These are phyloP conservation scores for Idaea straminata DNA, from an alignment of 2,888 invertebrate genomes.

Conservation along the genomic window DNA sequence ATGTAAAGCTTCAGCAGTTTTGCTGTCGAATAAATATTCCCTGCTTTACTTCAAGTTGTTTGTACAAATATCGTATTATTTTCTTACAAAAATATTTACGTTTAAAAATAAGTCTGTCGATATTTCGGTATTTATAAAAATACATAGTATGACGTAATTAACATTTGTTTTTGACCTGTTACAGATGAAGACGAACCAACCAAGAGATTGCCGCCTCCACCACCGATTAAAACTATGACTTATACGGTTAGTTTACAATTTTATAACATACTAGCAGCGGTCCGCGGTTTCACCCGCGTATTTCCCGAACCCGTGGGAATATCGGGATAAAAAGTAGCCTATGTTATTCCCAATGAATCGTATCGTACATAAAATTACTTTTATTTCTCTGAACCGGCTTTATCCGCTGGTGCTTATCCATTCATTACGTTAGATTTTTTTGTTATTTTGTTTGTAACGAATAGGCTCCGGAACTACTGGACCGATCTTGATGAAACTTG, in stretches of 20 bases:
- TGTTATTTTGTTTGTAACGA: too few relatives aligned
- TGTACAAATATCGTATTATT: neutral
- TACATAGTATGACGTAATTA: constrained; percentile 1
- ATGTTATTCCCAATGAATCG: too few relatives aligned
- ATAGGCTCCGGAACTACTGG: too few relatives aligned
- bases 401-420: too few relatives aligned
- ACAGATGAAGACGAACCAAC: constrained; percentile 83
- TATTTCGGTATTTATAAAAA: neutral
- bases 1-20: neutral
- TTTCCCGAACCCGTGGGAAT: neutral
- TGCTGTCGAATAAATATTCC: neutral
- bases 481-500: too few relatives aligned
- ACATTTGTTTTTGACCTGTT: constrained; percentile 41
- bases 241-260: constrained; percentile 81
- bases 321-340: neutral
- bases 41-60: neutral
- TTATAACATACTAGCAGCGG: neutral
- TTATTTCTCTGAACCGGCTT: too few relatives aligned
- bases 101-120: neutral
- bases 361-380: too few relatives aligned
- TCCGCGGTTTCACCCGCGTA: too few relatives aligned
- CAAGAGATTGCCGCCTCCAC: constrained; percentile 82
- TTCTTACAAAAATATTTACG: neutral
- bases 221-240: constrained; percentile 87
- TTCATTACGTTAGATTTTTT: too few relatives aligned